Evolutionary conservation across 2,113 vertebrate species (phyloP).

Genomic region (Balaeniceps rex): DNA sequence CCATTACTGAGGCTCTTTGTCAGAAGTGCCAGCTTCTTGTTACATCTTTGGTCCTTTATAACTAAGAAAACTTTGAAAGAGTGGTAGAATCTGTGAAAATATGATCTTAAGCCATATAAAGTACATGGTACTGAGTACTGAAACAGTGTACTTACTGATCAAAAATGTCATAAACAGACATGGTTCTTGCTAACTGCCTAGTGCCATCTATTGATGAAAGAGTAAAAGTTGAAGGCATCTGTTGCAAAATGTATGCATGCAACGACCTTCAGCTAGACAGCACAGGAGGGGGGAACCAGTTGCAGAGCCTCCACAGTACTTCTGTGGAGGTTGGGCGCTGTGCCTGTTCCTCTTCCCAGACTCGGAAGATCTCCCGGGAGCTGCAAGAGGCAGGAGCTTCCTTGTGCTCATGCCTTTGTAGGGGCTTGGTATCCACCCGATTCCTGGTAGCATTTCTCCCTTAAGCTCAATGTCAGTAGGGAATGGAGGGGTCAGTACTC

Average conservation of each 20-base stretch:
- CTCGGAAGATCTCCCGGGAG: background rate
- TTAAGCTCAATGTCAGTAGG: background rate
- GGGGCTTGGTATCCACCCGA: accelerated
- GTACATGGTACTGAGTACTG: background rate
- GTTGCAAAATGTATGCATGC: background rate
- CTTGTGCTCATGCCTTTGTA: background rate
- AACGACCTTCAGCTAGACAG: background rate
- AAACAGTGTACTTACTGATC: background rate
- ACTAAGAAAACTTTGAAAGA: background rate
- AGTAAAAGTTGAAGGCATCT: background rate
- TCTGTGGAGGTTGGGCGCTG: background rate
- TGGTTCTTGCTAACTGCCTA: constrained; percentile 16
- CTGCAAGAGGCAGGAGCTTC: background rate
- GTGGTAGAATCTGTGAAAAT: background rate
- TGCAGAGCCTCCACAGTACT: background rate
- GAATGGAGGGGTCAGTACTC: background rate
- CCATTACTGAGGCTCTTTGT: background rate
- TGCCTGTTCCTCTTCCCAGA: background rate
- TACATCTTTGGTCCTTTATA: background rate
- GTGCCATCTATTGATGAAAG: constrained; percentile 60
- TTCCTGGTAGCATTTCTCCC: background rate
- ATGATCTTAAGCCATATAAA: background rate
- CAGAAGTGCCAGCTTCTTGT: background rate
- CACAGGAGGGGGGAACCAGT: background rate
- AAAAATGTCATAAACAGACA: background rate